Evolutionary conservation across 2,888 invertebrate species (phyloP), one percentile per base, ranked within the genome.

Genomic region (Andrena flavipes): DNA sequence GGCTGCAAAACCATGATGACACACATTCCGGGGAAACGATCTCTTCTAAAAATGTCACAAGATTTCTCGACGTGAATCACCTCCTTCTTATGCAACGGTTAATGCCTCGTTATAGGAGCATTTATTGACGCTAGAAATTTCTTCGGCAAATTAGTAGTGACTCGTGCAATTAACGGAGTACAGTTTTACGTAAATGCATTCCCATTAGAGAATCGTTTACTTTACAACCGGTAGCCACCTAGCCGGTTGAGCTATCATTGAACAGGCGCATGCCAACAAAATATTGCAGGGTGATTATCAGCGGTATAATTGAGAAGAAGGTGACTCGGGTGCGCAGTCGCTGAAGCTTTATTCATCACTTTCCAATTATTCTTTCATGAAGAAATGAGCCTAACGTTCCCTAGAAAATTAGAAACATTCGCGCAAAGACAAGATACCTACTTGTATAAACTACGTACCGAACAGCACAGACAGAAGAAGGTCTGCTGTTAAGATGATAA

Each of bases 51-150:
- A 54, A 54, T 65, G 51, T 64, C 54, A 60, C 42, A 71, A 76
- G 51, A 71, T 65, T 49, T 23, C 56, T 23, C 30, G 10, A 26
- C 29, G 29, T 63, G 35, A 29, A 63, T 70, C 64, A 42, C 65
- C 60, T 30, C 35, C 35, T 10, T 13, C 60, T 85, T 85, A 62
- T 70, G 84, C 29, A 85, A 85, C 60, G 48, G 13, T 35, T 51
- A 29, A n/a, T 48, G 60, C 65, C 68, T 73, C 49, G 29, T 76
- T 26, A n/a, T 48, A 59, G 59, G 48, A 80, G 77, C 73, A 75
- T 69, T 74, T 64, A 76, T 73, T 75, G 71, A 51, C 65, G 64
- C 30, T 77, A 73, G 73, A 51, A 76, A 74, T 86, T 80, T 86
- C 75, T 73, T 56, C 20, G 29, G 56, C 29, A 64, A 73, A 54